phyloP scores from a whole-genome alignment of 2,113 vertebrate genomes.

The Calypte anna region DNA sequence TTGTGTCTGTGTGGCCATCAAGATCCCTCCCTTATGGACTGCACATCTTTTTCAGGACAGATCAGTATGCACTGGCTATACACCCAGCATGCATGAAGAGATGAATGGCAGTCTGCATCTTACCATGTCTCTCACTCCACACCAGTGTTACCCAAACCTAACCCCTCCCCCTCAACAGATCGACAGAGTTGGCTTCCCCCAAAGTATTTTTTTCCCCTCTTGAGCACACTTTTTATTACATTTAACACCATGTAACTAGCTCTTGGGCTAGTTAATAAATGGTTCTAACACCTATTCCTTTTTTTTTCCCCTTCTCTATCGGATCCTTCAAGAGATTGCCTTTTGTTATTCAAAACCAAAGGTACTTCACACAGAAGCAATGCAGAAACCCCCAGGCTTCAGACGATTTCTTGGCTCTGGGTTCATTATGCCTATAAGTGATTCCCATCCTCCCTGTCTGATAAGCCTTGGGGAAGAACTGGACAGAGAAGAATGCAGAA shows the following conservation, averaged over 20 bases:
- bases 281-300: background rate
- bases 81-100: background rate
- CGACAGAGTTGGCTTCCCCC: background rate
- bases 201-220: background rate
- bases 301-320: background rate
- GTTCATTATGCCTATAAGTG: background rate
- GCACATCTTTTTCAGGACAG: background rate
- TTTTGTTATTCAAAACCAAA: slow-evolving; percentile 35
- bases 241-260: background rate
- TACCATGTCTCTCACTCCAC: background rate
- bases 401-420: background rate
- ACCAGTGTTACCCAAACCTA: background rate
- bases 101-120: background rate
- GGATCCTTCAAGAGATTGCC: slow-evolving; percentile 2
- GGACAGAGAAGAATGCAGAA: slow-evolving; percentile 26
- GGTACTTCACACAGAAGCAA: slow-evolving; percentile 31
- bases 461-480: slow-evolving; percentile 32
- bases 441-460: slow-evolving; percentile 15
- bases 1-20: background rate
- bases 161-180: no score
- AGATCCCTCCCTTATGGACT: background rate
- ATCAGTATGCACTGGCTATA: background rate
- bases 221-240: background rate
- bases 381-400: slow-evolving; percentile 39
- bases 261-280: slow-evolving; percentile 12